Evolutionary conservation across 2,888 invertebrate genomes (phyloP), one percentile per base, ranked within the genome.

Genomic region (Cremastinae sp.): DNA sequence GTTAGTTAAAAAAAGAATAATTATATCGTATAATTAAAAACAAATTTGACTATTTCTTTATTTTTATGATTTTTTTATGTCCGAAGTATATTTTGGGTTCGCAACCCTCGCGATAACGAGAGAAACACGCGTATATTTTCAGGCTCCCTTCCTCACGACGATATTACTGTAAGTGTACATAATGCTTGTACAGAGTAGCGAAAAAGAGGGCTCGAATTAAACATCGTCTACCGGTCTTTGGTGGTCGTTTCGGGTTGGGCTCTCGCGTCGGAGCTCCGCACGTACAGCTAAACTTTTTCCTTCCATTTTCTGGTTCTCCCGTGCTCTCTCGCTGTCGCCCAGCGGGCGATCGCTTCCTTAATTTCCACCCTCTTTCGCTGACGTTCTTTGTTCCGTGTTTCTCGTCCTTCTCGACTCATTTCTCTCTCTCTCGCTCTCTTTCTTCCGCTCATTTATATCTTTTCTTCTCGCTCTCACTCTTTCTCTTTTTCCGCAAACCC

Each of bases 301-400:
- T 16, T 8, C 14, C 3, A 9, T 47, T 47, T 5, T 28, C 28
- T 5, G 28, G 28, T 5, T 28, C 28, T 28, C 28, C 41, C 28
- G 7, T 18, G 16, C 51, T 16, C 43, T 65, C 41, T 0, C 12
- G 35, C 39, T 14, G 41, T 71, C 58, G 43, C 55, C 64, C 18
- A 53, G 59, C 68, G 62, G 58, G 22, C 68, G 41, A 9, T 65
- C 55, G 68, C 72, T 43, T 65, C 72, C 77, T 72, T 79, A 79
- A 79, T 78, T 78, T 78, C 58, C 69, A 75, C 79, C 77, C 79
- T 77, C 74, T 51, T 62, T 14, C 16, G 61, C 43, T 22, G 51
- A 28, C 2, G 28, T 18, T 68, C 74, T 78, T 72, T 75, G 71
- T 75, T 78, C 75, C 69, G 62, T 72, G 73, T 68, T 69, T 62